phyloP scores from a whole-genome alignment of 1,140 invertebrate species.

The Battus philenor region DNA sequence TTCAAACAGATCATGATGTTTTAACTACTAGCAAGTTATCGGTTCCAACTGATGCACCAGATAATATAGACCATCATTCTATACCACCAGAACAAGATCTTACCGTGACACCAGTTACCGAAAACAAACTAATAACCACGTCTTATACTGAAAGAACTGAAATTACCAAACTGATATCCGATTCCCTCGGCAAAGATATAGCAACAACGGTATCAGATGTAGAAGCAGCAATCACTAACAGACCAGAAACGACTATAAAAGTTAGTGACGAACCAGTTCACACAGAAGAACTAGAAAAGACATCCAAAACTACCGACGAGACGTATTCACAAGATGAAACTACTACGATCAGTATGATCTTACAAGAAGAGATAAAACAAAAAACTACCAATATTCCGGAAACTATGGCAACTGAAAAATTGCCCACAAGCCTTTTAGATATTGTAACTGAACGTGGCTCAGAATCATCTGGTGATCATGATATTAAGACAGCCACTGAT shows the following conservation, averaged over 20 bases:
- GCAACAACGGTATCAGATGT: neutral
- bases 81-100: too few relatives aligned
- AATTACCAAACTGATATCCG: conserved; percentile 1
- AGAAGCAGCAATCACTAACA: conserved; percentile 5
- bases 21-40: too few relatives aligned
- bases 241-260: conserved; percentile 1
- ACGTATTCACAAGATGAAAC: conserved; percentile 5
- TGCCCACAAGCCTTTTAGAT: neutral
- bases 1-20: too few relatives aligned
- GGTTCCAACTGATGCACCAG: too few relatives aligned
- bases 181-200: neutral
- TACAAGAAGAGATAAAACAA: neutral
- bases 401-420: neutral
- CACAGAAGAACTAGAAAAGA: conserved; percentile 5
- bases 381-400: conserved; percentile 1
- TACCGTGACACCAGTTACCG: too few relatives aligned
- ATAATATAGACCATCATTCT: too few relatives aligned
- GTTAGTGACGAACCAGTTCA: neutral
- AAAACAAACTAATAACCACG: neutral
- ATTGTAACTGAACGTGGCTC: neutral
- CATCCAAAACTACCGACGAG: neutral
- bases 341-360: neutral
- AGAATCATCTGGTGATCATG: neutral
- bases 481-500: conserved; percentile 2
- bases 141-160: neutral